Evolutionary conservation across 2,113 vertebrate species (phyloP).

Genomic region (Lycaon pictus): DNA sequence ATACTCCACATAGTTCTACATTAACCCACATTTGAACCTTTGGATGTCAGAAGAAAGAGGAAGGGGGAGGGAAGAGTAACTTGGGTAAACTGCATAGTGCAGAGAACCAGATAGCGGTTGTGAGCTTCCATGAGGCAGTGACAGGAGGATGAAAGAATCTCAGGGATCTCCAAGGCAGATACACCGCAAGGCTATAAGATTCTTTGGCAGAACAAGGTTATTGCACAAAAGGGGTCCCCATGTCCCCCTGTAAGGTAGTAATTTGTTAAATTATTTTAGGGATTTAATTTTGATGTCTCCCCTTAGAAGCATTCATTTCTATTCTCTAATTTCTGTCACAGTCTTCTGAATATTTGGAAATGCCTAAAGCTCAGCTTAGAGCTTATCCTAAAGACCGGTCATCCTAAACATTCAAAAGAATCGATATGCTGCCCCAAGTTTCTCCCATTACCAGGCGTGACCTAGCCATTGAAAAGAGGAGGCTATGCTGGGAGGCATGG

Average conservation of each 20-base stretch:
- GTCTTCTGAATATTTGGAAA: neutral
- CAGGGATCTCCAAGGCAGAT: neutral
- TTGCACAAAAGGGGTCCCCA: neutral
- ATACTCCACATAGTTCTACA: neutral
- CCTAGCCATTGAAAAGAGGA: neutral
- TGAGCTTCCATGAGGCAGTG: neutral
- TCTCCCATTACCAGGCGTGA: neutral
- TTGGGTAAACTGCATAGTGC: neutral
- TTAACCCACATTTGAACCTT: neutral
- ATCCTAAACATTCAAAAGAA: neutral
- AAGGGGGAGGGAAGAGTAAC: neutral
- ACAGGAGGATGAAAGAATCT: neutral
- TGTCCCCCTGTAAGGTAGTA: neutral
- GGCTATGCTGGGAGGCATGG: neutral
- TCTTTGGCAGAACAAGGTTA: neutral
- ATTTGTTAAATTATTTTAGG: conserved; percentile 8
- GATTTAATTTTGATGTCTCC: neutral
- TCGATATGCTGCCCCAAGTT: neutral
- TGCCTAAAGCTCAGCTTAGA: neutral
- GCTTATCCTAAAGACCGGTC: neutral
- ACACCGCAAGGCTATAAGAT: neutral
- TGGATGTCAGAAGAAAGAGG: neutral
- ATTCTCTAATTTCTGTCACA: neutral
- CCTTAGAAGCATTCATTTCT: neutral
- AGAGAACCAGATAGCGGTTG: neutral